Conservation (phyloP, 2,797 vertebrate genomes). For the Numenius phaeopus region DNA sequence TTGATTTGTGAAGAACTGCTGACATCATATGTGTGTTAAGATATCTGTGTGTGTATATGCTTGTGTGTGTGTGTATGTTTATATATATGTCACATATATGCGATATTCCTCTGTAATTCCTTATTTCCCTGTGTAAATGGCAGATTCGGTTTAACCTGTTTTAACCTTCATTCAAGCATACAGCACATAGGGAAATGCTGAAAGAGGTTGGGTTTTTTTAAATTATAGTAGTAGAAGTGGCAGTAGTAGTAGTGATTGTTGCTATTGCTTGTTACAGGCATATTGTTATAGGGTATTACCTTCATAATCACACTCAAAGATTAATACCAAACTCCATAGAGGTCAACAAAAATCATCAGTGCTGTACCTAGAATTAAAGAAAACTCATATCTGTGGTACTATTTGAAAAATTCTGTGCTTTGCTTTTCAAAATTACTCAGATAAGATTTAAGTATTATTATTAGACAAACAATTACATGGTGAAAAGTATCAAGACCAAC, state of each 20-base stretch:
- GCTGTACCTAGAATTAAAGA: neutral
- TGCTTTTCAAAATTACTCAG: neutral
- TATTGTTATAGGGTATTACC: neutral
- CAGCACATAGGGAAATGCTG: neutral
- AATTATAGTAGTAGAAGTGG: neutral
- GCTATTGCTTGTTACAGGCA: neutral
- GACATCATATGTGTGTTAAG: neutral
- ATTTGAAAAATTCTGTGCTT: neutral
- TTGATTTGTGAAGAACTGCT: neutral
- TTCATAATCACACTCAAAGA: neutral
- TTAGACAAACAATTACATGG: neutral
- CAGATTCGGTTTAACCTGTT: neutral
- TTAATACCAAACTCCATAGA: slow-evolving; percentile 13
- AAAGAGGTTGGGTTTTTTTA: neutral
- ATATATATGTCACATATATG: neutral
- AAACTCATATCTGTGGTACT: neutral
- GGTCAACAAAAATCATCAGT: neutral
- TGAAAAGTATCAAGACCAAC: neutral
- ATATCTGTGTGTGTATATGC: too few relatives aligned
- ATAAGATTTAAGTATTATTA: neutral
- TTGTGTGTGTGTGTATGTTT: neutral
- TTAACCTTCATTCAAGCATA: neutral
- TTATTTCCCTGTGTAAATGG: neutral
- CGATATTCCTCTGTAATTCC: neutral
- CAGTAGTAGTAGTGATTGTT: neutral